These are phyloP conservation scores for Sisyra terminalis DNA, from an alignment of 2,888 invertebrate species.

Conservation along the genomic window DNA sequence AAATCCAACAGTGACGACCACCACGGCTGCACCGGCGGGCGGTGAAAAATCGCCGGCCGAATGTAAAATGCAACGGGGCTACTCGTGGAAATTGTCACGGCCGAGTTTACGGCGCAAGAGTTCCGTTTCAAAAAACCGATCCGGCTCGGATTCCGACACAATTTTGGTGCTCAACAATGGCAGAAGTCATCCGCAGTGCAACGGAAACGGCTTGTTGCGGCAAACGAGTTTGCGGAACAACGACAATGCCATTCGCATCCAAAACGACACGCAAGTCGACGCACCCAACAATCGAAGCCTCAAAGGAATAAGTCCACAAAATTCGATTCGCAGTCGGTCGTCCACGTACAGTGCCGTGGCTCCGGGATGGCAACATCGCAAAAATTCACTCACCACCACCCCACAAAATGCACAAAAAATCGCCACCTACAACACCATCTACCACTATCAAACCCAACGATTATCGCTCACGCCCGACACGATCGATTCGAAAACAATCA, in stretches of 20 bases:
- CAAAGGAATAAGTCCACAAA: slow-evolving; percentile 48
- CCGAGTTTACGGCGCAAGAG: slow-evolving; percentile 54
- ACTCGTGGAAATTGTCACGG: slow-evolving; percentile 59
- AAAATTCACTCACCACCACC: slow-evolving; percentile 29
- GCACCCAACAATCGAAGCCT: slow-evolving; percentile 43
- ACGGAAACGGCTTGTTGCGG: slow-evolving; percentile 31
- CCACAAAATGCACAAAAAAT: slow-evolving; percentile 16
- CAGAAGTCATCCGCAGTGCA: slow-evolving; percentile 57
- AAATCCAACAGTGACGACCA: slow-evolving; percentile 6
- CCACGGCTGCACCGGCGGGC: background rate
- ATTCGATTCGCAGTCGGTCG: slow-evolving; percentile 41
- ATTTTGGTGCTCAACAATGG: slow-evolving; percentile 51
- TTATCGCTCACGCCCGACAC: slow-evolving; percentile 11
- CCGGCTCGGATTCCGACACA: slow-evolving; percentile 40
- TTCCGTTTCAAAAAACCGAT: slow-evolving; percentile 29
- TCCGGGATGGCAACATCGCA: slow-evolving; percentile 31
- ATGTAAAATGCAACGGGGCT: slow-evolving; percentile 45
- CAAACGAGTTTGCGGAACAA: slow-evolving; percentile 34
- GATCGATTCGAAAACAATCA: slow-evolving; percentile 25
- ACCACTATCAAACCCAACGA: slow-evolving; percentile 16
- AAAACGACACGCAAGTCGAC: slow-evolving; percentile 63
- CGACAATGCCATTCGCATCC: slow-evolving; percentile 46
- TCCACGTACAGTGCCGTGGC: slow-evolving; percentile 25
- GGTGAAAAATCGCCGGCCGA: slow-evolving; percentile 20
- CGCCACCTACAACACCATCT: slow-evolving; percentile 15